Percentiles rank a stretch among this genome's conserved stretches.
Conservation (phyloP, 1,140 invertebrate species). For the Bombus vancouverensis region DNA sequence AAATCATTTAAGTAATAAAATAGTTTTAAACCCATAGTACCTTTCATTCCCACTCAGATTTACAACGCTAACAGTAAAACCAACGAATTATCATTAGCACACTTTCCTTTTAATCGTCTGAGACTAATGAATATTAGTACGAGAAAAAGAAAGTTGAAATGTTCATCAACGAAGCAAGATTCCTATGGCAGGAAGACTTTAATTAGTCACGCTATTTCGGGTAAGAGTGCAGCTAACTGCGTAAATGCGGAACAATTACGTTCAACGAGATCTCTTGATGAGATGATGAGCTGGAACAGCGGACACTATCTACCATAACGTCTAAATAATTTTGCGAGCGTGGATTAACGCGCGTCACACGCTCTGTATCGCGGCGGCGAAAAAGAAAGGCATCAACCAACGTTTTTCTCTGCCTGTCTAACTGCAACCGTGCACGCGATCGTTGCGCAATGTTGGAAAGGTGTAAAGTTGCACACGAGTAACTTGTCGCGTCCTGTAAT, state of each 20-base stretch:
- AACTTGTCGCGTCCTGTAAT: conserved; percentile 26
- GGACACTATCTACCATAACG: conserved; percentile 4
- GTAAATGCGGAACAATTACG: conserved; percentile 61
- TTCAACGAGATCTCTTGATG: conserved; percentile 43
- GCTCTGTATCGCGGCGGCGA: not conserved
- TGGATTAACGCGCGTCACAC: not conserved
- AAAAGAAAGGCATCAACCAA: not conserved
- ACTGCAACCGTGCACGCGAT: conserved; percentile 12
- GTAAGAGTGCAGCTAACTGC: conserved; percentile 41
- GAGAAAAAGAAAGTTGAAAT: not conserved
- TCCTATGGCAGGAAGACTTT: conserved; percentile 36
- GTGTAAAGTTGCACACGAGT: conserved; percentile 6
- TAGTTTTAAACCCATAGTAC: no score
- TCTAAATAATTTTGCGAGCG: conserved; percentile 26
- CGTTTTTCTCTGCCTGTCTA: not conserved
- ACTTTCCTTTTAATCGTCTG: not conserved
- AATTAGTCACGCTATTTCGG: conserved; percentile 51
- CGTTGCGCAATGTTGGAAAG: not conserved
- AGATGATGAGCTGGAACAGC: conserved; percentile 50
- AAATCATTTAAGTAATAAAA: no score
- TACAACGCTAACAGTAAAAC: not conserved
- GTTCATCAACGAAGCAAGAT: not conserved
- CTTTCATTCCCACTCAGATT: no score
- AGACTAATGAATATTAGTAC: not conserved
- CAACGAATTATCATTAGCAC: not conserved